Base-by-base conservation (phyloP, 2,888 invertebrate species). In the Schrankia costaestrigalis region DNA sequence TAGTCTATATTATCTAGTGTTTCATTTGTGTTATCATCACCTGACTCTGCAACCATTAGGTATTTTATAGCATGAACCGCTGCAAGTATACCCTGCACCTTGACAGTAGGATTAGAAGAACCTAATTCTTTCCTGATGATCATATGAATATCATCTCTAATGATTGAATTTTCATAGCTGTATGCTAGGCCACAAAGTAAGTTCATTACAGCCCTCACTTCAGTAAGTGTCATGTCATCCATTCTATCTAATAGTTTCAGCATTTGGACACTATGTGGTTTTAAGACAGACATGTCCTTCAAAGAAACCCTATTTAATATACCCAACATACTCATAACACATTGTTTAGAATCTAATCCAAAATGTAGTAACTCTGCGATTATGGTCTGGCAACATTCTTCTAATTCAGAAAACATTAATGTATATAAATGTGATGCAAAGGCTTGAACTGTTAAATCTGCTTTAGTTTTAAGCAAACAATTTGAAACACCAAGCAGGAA, bases 71-170 rank as follows among this genome's bases (percentile, higher is more conserved):
- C 91, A 84, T 94, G 91, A 8, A 93, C 90, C 23, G 92, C 92
- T 24, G 93, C 92, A 43, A 95, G 83, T n/a, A 95, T 92, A 17
- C 95, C 95, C 75, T 92, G 92, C 34, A 91, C 89, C 75, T 93
- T 94, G 4, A 91, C 87, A 74, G 78, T 73, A 11, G 90, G 85
- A 49, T 90, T 90, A 2, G 91, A 89, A 66, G 91, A 92, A 2
- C 93, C 91, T 19, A 97, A 80, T 73, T 96, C 94, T 71, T 97
- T 97, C 50, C 93, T 91, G n/a, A 96, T 90, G 10, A 96, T 82
- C 88, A 97, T 96, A 63, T 93, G 92, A 31, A 97, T 89, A 66
- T 96, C 95, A 79, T 95, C 94, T 71, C 93, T 91, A 21, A 95
- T 90, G 4, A 77, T 65, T 7, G 88, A 88, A 47, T 84, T 83